Evolutionary conservation across 1,140 invertebrate species (phyloP).

Genomic region (Heliothis subflexa): DNA sequence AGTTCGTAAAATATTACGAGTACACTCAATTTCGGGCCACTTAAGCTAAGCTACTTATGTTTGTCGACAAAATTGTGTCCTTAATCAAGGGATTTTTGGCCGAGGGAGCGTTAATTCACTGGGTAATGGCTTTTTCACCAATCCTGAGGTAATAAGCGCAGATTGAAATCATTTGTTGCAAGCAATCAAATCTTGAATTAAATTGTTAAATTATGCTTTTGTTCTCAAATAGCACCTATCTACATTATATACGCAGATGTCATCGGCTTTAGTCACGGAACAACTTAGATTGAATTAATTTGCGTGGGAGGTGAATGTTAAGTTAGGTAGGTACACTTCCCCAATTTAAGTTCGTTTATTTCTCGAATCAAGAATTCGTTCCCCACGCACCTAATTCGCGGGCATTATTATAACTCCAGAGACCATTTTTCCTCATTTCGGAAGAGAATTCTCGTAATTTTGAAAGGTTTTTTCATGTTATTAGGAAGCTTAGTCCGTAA

Average conservation of each 20-base stretch:
- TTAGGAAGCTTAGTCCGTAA: slow-evolving; percentile 27
- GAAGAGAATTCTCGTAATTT: slow-evolving; percentile 30
- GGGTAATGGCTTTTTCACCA: no score
- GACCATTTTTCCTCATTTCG: slow-evolving; percentile 17
- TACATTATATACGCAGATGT: neutral
- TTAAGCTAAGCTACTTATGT: slow-evolving; percentile 2
- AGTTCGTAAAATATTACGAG: neutral
- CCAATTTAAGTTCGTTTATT: slow-evolving; percentile 43
- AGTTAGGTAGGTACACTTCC: neutral
- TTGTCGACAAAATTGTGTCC: neutral
- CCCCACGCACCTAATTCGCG: slow-evolving; percentile 20
- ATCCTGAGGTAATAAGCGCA: no score
- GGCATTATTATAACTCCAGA: slow-evolving; percentile 31
- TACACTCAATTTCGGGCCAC: neutral
- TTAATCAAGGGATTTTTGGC: neutral
- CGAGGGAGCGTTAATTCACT: no score
- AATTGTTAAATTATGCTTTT: no score
- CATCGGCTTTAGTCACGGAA: slow-evolving; percentile 10
- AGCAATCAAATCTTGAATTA: no score
- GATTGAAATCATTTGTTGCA: no score
- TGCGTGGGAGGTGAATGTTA: slow-evolving; percentile 19
- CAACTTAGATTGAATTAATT: slow-evolving; percentile 45
- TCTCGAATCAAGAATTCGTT: slow-evolving; percentile 26
- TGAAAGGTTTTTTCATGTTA: slow-evolving; percentile 23
- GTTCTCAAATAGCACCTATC: neutral